These are phyloP conservation scores for Fabriciana adippe DNA, from an alignment of 2,888 invertebrate species.

Conservation along the genomic window DNA sequence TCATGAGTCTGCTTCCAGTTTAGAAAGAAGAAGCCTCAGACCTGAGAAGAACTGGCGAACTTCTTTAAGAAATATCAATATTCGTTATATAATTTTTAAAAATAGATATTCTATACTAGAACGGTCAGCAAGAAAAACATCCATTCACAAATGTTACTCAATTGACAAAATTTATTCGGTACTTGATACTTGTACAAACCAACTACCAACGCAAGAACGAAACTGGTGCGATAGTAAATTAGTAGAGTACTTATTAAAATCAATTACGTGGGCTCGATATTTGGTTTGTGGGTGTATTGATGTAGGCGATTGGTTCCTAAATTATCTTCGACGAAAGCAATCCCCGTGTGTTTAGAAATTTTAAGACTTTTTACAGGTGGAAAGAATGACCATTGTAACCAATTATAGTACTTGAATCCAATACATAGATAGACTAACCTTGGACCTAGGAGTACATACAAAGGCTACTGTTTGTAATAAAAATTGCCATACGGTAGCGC, in stretches of 20 bases:
- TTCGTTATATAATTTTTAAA: too few species aligned
- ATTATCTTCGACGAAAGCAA: constrained; percentile 34
- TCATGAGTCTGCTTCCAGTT: too few species aligned
- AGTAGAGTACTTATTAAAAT: constrained; percentile 40
- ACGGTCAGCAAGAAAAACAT: not conserved
- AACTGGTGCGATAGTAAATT: constrained; percentile 24
- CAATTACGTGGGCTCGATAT: constrained; percentile 55
- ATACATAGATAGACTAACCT: too few species aligned
- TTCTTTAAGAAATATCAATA: too few species aligned
- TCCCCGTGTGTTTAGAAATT: not conserved
- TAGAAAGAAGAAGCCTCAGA: too few species aligned
- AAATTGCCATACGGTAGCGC: too few species aligned
- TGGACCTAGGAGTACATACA: too few species aligned
- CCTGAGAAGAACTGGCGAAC: too few species aligned
- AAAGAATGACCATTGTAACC: too few species aligned
- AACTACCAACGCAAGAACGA: constrained; percentile 3
- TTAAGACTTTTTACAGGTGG: not conserved
- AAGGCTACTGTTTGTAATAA: too few species aligned
- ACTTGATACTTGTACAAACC: not conserved
- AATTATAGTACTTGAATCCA: too few species aligned
- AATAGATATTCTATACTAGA: too few species aligned
- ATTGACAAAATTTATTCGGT: not conserved
- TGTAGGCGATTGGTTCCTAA: constrained; percentile 53
- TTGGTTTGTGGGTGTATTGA: constrained; percentile 57
- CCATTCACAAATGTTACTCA: not conserved